phyloP scores from a whole-genome alignment of 2,888 invertebrate species.

The Lacanobia wlatinum region DNA sequence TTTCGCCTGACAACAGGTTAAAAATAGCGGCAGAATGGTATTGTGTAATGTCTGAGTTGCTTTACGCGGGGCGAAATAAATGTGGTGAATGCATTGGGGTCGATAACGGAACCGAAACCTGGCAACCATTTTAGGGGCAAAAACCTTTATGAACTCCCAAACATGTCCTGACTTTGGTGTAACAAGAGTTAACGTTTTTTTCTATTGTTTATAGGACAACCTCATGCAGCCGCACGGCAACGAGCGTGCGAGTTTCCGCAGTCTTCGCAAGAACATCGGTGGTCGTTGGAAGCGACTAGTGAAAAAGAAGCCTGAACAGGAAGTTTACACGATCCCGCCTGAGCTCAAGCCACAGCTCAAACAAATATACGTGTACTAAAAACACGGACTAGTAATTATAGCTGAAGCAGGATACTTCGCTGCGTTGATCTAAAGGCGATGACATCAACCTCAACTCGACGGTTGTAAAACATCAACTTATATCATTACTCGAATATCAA shows the following conservation, averaged over 20 bases:
- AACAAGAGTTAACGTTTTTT: slow-evolving; percentile 70
- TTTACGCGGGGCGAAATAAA: slow-evolving; percentile 72
- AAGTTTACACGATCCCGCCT: slow-evolving; percentile 96
- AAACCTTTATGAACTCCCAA: slow-evolving; percentile 68
- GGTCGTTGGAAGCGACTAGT: slow-evolving; percentile 96
- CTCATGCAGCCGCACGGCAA: slow-evolving; percentile 93
- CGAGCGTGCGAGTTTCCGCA: slow-evolving; percentile 95
- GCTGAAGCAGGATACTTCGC: slow-evolving; percentile 86
- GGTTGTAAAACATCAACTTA: slow-evolving; percentile 84
- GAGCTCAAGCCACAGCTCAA: slow-evolving; percentile 96
- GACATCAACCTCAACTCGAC: slow-evolving; percentile 81
- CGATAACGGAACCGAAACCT: slow-evolving; percentile 80
- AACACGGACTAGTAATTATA: slow-evolving; percentile 73
- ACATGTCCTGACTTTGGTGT: slow-evolving; percentile 52
- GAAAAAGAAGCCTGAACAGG: slow-evolving; percentile 95
- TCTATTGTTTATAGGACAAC: slow-evolving; percentile 93
- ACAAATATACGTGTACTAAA: slow-evolving; percentile 96
- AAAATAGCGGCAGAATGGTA: slow-evolving; percentile 76
- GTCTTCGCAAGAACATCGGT: slow-evolving; percentile 96
- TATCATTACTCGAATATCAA: slow-evolving; percentile 88
- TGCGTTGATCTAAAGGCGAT: slow-evolving; percentile 76
- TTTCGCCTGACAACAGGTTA: slow-evolving; percentile 77
- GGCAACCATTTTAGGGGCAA: slow-evolving; percentile 75
- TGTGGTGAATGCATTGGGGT: slow-evolving; percentile 80
- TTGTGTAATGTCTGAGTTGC: slow-evolving; percentile 81